phyloP scores from a whole-genome alignment of 2,888 invertebrate genomes.

The Drosophila pseudotalamancana region DNA sequence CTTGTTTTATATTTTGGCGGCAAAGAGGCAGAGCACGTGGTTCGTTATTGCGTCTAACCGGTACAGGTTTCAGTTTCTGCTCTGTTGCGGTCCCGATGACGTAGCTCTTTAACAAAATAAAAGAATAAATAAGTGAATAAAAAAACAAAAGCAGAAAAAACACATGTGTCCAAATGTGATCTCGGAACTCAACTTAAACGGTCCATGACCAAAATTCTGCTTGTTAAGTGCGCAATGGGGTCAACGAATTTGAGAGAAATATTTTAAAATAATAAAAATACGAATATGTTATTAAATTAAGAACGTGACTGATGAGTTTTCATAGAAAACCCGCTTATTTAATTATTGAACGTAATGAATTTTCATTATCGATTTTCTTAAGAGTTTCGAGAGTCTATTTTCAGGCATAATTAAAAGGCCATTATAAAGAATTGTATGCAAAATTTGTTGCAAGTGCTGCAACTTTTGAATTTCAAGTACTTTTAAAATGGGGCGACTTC shows the following conservation, averaged over 20 bases:
- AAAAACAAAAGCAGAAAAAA: neutral
- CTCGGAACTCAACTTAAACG: slow-evolving; percentile 55
- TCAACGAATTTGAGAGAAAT: slow-evolving; percentile 49
- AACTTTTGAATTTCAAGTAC: slow-evolving; percentile 20
- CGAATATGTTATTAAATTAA: slow-evolving; percentile 14
- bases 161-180: slow-evolving; percentile 51
- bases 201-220: slow-evolving; percentile 65
- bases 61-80: slow-evolving; percentile 55
- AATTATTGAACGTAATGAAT: slow-evolving; percentile 61
- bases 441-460: slow-evolving; percentile 34
- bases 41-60: slow-evolving; percentile 21
- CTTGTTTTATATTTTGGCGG: slow-evolving; percentile 60
- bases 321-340: slow-evolving; percentile 50
- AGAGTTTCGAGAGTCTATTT: slow-evolving; percentile 45
- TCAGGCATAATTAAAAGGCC: slow-evolving; percentile 60
- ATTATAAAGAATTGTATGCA: slow-evolving; percentile 45
- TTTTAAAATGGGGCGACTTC: neutral
- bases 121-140: neutral
- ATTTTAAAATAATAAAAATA: slow-evolving; percentile 20
- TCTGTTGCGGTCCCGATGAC: slow-evolving; percentile 53
- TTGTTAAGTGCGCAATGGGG: slow-evolving; percentile 63
- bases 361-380: slow-evolving; percentile 11
- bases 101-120: slow-evolving; percentile 44
- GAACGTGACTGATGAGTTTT: slow-evolving; percentile 6
- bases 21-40: slow-evolving; percentile 64